Percentiles rank a stretch among this genome's conserved stretches.
Conservation (phyloP, 2,888 invertebrate species). For the Strigamia maritima region DNA sequence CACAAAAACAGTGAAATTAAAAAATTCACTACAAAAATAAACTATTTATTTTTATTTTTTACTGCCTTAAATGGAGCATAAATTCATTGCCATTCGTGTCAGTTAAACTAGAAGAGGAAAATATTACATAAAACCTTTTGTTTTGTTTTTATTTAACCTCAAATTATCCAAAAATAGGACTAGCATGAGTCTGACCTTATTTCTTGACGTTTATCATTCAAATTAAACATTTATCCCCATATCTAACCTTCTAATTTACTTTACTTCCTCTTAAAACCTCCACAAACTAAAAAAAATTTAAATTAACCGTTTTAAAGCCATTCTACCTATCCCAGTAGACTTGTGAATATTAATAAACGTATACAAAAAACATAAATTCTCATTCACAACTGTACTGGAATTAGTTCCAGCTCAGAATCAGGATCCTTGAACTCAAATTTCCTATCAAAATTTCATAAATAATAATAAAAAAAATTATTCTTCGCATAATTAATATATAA, state of each 20-base stretch:
- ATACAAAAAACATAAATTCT: too few relatives aligned
- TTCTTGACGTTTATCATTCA: too few relatives aligned
- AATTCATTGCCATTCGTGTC: background rate
- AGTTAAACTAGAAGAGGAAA: background rate
- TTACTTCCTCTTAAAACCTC: too few relatives aligned
- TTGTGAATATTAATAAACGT: too few relatives aligned
- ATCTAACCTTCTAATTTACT: too few relatives aligned
- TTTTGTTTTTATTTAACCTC: background rate
- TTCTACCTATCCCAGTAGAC: background rate
- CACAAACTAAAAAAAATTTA: background rate
- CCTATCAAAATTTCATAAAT: background rate
- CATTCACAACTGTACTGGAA: too few relatives aligned
- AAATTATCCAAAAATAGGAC: background rate
- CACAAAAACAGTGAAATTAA: slow-evolving; percentile 18
- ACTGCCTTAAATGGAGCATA: background rate
- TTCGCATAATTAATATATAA: background rate
- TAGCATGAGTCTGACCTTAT: background rate
- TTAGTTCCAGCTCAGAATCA: background rate
- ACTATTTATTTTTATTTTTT: background rate
- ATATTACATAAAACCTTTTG: background rate
- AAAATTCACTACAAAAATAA: background rate
- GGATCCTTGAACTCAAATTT: background rate
- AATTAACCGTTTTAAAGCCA: background rate
- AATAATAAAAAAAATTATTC: background rate
- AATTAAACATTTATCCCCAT: too few relatives aligned